Conservation (phyloP, 37 sponge, comb jelly and placozoan species). For the Beroe ovata region DNA sequence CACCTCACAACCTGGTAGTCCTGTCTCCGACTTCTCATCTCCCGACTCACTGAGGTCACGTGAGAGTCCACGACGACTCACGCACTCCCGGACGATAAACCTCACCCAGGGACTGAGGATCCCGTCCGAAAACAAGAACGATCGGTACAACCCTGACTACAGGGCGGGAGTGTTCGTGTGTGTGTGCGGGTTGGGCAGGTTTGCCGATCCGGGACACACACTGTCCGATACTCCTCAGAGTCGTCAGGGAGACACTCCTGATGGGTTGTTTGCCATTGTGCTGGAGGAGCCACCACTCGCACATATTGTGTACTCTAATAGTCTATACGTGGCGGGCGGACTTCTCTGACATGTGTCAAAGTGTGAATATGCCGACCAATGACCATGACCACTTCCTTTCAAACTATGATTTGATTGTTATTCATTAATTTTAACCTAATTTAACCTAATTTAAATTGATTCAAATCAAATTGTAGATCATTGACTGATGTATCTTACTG, state of each 20-base stretch:
- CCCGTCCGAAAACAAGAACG: neutral
- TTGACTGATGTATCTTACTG: no score
- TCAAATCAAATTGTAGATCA: no score
- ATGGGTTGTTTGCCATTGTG: slow-evolving; percentile 32
- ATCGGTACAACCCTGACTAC: slow-evolving; percentile 38
- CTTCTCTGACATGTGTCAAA: neutral
- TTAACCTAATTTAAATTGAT: neutral
- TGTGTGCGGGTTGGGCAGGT: slow-evolving; percentile 56
- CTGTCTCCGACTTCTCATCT: neutral
- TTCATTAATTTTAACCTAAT: neutral
- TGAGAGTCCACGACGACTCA: neutral
- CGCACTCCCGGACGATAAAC: neutral
- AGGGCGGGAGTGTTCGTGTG: slow-evolving; percentile 17
- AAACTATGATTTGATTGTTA: neutral
- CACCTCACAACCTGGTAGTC: neutral
- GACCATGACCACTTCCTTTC: neutral
- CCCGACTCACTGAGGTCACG: neutral
- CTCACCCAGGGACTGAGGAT: neutral
- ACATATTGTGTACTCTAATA: neutral
- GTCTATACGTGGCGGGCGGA: neutral
- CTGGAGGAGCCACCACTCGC: slow-evolving; percentile 30
- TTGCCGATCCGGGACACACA: neutral
- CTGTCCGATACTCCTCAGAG: slow-evolving; percentile 15
- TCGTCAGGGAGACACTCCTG: slow-evolving; percentile 1
- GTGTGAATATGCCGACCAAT: no score